Evolutionary conservation across 2,888 invertebrate species (phyloP), one percentile per base, ranked within the genome.

Genomic region (Hirtodrosophila confusa): DNA sequence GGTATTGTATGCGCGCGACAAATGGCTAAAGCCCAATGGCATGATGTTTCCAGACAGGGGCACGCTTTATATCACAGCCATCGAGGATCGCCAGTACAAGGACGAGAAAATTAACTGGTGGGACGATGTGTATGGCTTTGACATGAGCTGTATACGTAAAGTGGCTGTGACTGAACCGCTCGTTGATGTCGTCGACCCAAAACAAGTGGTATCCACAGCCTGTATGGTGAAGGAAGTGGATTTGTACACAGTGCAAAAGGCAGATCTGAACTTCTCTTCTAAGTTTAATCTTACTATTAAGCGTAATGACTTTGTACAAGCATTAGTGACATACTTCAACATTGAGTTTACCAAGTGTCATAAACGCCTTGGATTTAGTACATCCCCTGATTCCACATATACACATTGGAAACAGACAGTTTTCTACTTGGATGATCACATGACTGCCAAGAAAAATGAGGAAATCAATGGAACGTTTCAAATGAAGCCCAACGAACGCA

Each of bases 91-190:
- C 17, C 99, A 99, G 92, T 99, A 99, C 93, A 99, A 99, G 92
- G 99, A 99, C 90, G 99, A 99, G 92, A 99, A 99, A 92, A 99
- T 99, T 84, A 99, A 99, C 93, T 99, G 99, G 99, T 99, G 99
- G 99, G 98, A 99, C 89, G 98, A 98, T 92, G 99, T 99, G 2
- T 99, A 99, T 89, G 99, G 99, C 49, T 99, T 99, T 90, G 97
- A 99, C 92, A 99, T 99, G 99, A 98, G 97, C 84, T 97, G 97
- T 82, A 99, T 99, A 90, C 94, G 99, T 54, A 97, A 98, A 92
- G 98, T 99, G 68, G 99, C 99, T 12, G 98, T 99, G 77, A 97
- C 97, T 36, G 99, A 99, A 92, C 99, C 99, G 0, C 93, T 99
- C 2, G 99, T 99, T 0, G 99, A 99, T 92, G 97, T 99, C 10